Base-by-base conservation (phyloP, 2,797 vertebrate species). In the Myripristis jacobus region DNA sequence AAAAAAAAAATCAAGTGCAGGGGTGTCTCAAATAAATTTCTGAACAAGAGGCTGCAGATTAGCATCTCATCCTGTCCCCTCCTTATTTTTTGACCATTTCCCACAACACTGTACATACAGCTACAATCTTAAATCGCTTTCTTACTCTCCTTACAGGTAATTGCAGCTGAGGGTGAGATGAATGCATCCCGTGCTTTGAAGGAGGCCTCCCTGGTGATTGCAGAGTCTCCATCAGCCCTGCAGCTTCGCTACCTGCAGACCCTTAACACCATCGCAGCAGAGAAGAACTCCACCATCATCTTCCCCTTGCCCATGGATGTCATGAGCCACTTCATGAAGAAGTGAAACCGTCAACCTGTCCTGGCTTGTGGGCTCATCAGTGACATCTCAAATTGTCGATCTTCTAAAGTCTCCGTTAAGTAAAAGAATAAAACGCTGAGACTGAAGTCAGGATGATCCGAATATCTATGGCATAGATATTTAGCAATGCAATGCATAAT, bases 221-320 rank as follows among this genome's bases (percentile, higher is more conserved):
- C 94, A 0, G 94, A 95, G 88, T 93, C 94, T 54, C 94, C 94
- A 0, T 94, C 94, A 0, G 94, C 77, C 11, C 90, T 95, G 66
- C 94, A 95, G 91, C 94, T 95, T 22, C 93, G 94, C 53, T 95
- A 95, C 87, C 90, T 95, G 79, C 94, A 95, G 88, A 95, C 94
- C 11, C 94, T 95, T 66, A 94, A 22, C 87, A 93, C 92, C 83
- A 94, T 95, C 1, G 94, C 94, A 1, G 86, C 90, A 0, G 94
- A 95, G 88, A 95, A 94, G 88, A 95, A 95, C 92, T 95, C 94
- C 82, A 95, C 94, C 77, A 95, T 95, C 77, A 89, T 95, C 81
- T 95, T 95, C 88, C 94, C 94, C 12, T 83, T 95, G 77, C 94
- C 94, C 67, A 92, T 95, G 46, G 94, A 95, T 2, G 0, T 95